A percentile compares a stretch with the other conserved stretches of the same genome.
phyloP scores from a whole-genome alignment of 1,140 invertebrate genomes.

The Polyergus mexicanus region DNA sequence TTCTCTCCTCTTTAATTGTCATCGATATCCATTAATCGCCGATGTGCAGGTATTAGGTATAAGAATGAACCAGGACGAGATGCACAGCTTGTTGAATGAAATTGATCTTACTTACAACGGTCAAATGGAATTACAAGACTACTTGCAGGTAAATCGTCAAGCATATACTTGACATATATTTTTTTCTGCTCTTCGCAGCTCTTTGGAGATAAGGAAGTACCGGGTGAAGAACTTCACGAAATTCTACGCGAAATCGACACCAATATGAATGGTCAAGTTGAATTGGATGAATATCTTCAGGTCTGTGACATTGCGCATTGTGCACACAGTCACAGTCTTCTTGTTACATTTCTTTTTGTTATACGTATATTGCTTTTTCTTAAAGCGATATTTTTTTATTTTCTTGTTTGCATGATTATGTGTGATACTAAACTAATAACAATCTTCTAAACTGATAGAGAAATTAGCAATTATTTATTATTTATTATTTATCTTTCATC shows the following conservation, averaged over 20 bases:
- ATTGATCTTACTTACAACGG: conserved; percentile 90
- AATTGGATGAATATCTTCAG: conserved; percentile 99
- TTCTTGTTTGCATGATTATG: background rate
- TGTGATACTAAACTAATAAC: background rate
- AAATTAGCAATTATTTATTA: conserved; percentile 14
- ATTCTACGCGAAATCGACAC: conserved; percentile 99
- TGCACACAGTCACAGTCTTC: conserved; percentile 51
- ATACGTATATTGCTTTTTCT: conserved; percentile 35
- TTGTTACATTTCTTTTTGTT: conserved; percentile 48
- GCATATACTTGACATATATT: conserved; percentile 78
- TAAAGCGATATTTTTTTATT: background rate
- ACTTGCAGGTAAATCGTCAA: conserved; percentile 89
- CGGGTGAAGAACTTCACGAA: conserved; percentile 98
- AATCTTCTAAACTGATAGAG: background rate
- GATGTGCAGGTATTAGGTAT: conserved; percentile 88
- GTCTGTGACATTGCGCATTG: conserved; percentile 87
- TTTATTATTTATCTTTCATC: no score
- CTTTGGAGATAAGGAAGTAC: conserved; percentile 95
- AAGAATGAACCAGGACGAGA: conserved; percentile 88
- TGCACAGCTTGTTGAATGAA: conserved; percentile 90
- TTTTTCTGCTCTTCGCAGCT: conserved; percentile 89
- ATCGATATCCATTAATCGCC: conserved; percentile 73
- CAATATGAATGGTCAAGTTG: conserved; percentile 99
- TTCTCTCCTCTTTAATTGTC: conserved; percentile 45
- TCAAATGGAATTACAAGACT: conserved; percentile 91